Evolutionary conservation across 2,113 vertebrate species (phyloP).

Genomic region (Dromas ardeola): DNA sequence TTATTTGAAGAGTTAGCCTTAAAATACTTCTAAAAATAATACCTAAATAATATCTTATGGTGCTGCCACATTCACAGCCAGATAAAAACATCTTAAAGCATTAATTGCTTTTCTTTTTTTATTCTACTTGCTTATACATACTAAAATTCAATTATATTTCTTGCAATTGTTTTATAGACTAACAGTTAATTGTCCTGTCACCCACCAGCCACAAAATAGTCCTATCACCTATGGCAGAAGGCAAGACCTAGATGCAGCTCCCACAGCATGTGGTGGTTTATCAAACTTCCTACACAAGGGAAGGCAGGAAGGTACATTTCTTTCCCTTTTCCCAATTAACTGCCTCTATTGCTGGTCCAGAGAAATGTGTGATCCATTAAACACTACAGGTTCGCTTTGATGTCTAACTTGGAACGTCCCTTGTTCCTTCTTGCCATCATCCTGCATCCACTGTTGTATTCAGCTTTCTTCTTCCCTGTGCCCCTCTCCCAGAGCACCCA

Average conservation of each 20-base stretch:
- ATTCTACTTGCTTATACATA: not conserved
- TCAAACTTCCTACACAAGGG: not conserved
- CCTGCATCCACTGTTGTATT: rapidly evolving
- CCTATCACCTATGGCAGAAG: not conserved
- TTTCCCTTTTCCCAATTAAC: not conserved
- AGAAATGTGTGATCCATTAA: not conserved
- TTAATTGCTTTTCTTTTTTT: not conserved
- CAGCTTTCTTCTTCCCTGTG: not conserved
- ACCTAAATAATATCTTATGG: not conserved
- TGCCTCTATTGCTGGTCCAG: not conserved
- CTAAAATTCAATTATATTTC: not conserved
- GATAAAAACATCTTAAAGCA: not conserved
- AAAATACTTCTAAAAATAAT: not conserved
- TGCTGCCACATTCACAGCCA: not conserved
- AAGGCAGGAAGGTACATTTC: not conserved
- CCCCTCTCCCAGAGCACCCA: not conserved
- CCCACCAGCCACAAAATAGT: not conserved
- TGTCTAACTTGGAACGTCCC: not conserved
- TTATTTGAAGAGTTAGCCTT: not conserved
- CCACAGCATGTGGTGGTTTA: not conserved
- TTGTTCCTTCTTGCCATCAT: not conserved
- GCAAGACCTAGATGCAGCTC: not conserved
- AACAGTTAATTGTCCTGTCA: not conserved
- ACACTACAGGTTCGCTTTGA: not conserved
- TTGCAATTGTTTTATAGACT: not conserved